Conservation (phyloP, 2,113 vertebrate genomes). For the Dipodomys stephensi region DNA sequence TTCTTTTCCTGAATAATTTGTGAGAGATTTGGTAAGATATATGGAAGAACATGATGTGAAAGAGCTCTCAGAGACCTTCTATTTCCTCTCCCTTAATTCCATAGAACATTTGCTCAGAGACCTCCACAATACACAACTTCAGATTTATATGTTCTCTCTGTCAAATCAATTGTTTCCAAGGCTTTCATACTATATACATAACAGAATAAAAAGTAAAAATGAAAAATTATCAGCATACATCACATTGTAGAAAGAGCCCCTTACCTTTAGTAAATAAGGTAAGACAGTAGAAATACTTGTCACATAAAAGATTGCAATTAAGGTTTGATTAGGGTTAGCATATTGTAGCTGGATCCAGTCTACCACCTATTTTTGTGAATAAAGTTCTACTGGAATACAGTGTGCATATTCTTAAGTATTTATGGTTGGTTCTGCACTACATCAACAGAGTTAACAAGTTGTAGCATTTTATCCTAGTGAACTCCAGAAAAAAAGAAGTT, state of each 20-base stretch:
- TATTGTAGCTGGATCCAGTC: not conserved
- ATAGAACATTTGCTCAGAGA: constrained; percentile 16
- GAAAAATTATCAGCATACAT: not conserved
- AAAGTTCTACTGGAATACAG: not conserved
- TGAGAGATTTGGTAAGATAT: not conserved
- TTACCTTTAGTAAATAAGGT: not conserved
- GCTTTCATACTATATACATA: not conserved
- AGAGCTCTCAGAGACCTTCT: not conserved
- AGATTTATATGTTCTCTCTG: not conserved
- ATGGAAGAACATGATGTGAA: not conserved
- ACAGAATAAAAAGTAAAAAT: constrained; percentile 33
- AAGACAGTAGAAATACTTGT: not conserved
- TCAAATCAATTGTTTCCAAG: not conserved
- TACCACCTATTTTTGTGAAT: not conserved
- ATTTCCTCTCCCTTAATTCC: not conserved
- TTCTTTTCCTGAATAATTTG: not conserved
- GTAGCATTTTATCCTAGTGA: no score
- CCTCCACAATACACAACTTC: not conserved
- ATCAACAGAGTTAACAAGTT: not conserved
- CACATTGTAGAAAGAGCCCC: not conserved
- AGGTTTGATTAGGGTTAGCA: constrained; percentile 3
- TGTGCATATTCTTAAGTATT: not conserved
- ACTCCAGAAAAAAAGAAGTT: not conserved
- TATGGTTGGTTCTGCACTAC: not conserved
- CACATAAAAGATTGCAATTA: not conserved